Evolutionary conservation across 2,113 vertebrate genomes (phyloP).

Genomic region (Symphodus melops): DNA sequence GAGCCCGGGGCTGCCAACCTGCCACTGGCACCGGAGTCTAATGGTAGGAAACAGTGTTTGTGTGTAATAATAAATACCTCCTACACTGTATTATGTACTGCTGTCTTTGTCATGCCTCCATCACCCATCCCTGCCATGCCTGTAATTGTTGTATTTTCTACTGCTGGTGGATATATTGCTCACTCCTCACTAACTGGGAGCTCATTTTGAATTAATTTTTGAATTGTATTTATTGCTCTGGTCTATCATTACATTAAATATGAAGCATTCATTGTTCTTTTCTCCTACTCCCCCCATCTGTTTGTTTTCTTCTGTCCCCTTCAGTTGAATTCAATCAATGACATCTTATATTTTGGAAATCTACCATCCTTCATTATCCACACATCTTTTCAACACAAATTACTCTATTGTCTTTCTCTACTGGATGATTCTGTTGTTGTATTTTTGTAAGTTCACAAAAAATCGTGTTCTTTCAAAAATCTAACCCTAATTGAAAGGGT

Average conservation of each 20-base stretch:
- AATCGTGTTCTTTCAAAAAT: too few relatives aligned
- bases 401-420: too few relatives aligned
- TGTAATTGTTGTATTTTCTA: neutral
- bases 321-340: neutral
- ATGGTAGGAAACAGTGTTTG: conserved; percentile 80
- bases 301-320: neutral
- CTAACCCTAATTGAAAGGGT: too few relatives aligned
- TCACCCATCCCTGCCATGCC: neutral
- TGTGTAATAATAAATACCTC: neutral
- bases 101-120: neutral
- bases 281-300: too few relatives aligned
- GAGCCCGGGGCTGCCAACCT: conserved; percentile 73
- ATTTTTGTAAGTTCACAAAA: too few relatives aligned
- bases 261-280: neutral
- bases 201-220: conserved; percentile 3
- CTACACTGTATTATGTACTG: neutral
- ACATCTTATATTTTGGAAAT: too few relatives aligned
- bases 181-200: neutral
- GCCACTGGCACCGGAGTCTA: conserved; percentile 86
- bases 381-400: too few relatives aligned
- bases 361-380: too few relatives aligned
- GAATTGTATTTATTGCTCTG: neutral
- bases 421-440: too few relatives aligned
- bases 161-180: neutral
- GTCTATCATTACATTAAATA: neutral